phyloP scores from a whole-genome alignment of 2,888 invertebrate genomes.

The Diaprepes abbreviatus region DNA sequence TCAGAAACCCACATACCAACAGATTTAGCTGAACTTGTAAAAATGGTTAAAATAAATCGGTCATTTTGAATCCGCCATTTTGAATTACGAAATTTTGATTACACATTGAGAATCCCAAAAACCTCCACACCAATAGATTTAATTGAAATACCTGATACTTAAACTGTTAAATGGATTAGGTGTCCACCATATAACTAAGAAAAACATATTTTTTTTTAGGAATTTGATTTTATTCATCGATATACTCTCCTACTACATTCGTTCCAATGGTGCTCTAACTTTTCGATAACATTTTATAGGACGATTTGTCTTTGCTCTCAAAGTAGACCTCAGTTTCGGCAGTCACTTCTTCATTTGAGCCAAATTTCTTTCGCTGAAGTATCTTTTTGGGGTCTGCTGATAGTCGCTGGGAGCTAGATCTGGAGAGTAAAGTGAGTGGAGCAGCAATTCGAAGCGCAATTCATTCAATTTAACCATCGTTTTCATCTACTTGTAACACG shows the following conservation, averaged over 20 bases:
- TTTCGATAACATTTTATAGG: not conserved
- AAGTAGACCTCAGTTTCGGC: not conserved
- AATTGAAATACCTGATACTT: no score
- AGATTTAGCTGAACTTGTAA: no score
- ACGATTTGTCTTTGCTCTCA: not conserved
- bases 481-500: not conserved
- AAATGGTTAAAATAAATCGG: no score
- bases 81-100: no score
- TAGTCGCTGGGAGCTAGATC: conserved; percentile 3
- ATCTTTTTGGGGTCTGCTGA: not conserved
- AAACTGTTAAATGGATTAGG: no score
- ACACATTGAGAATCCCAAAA: no score
- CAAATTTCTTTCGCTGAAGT: not conserved
- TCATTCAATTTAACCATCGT: conserved; percentile 9
- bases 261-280: not conserved
- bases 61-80: no score
- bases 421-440: not conserved
- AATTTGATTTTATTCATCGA: not conserved
- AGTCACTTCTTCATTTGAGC: not conserved
- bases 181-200: no score
- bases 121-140: no score
- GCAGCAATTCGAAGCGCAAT: not conserved
- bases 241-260: not conserved
- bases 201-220: not conserved
- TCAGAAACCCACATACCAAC: no score